Evolutionary conservation across 2,113 vertebrate species (phyloP).

Genomic region (Rallus limicola): DNA sequence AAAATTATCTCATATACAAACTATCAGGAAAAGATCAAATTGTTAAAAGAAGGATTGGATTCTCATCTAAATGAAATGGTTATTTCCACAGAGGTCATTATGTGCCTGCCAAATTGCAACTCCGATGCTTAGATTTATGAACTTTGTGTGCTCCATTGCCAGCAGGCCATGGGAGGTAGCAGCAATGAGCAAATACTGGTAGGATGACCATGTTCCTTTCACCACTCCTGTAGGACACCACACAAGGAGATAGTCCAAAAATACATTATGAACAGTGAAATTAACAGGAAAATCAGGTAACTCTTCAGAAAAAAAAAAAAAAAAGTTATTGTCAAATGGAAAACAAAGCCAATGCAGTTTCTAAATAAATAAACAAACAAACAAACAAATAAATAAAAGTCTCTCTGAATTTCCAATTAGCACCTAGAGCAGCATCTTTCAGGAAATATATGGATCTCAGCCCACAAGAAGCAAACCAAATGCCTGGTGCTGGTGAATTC

Average conservation of each 20-base stretch:
- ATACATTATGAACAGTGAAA: neutral
- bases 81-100: neutral
- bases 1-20: neutral
- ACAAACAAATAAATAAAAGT: too few species aligned
- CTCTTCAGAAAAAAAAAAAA: neutral
- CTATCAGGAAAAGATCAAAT: neutral
- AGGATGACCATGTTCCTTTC: neutral
- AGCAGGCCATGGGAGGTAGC: neutral
- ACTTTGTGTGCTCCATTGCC: neutral
- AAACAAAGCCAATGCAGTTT: neutral
- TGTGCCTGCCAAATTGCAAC: neutral
- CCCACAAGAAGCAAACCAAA: neutral
- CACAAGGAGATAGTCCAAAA: neutral
- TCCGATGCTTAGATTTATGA: neutral
- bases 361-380: too few species aligned
- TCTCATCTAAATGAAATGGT: neutral
- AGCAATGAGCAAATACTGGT: neutral
- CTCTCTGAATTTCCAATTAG: neutral
- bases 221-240: neutral
- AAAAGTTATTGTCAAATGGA: neutral
- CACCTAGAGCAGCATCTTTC: neutral
- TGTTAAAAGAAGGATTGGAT: neutral
- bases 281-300: neutral
- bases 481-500: neutral
- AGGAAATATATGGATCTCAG: neutral